A percentile compares a stretch with the other conserved stretches of the same genome.
phyloP scores from a whole-genome alignment of 37 sponge, comb jelly and placozoan genomes.

The Cliona cf. orientalis region DNA sequence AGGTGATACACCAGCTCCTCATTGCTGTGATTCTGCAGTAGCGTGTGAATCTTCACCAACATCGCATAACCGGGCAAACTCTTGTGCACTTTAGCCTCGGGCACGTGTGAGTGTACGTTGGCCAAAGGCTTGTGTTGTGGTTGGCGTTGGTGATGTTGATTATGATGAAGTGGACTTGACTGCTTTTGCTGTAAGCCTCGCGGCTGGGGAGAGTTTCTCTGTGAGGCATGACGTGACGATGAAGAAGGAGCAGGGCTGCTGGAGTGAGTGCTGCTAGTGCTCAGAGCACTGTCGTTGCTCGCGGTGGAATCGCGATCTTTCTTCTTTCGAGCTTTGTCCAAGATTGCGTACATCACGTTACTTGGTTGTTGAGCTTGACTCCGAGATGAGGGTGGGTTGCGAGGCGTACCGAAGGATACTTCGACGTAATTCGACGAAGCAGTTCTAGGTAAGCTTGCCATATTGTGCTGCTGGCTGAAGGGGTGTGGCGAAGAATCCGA shows the following conservation, averaged over 20 bases:
- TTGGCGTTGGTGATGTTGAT: background rate
- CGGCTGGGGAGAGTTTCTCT: too few species aligned
- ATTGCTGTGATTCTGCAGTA: slow-evolving; percentile 29
- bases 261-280: background rate
- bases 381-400: background rate
- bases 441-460: background rate
- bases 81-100: slow-evolving; percentile 18
- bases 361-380: too few species aligned
- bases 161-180: background rate
- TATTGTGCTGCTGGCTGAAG: background rate
- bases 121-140: background rate
- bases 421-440: background rate
- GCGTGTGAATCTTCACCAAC: slow-evolving; percentile 32
- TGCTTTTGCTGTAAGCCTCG: too few species aligned
- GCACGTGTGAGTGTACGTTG: slow-evolving; percentile 10
- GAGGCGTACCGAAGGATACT: background rate
- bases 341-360: background rate
- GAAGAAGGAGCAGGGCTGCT: too few species aligned
- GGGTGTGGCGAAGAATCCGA: slow-evolving; percentile 40
- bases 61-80: slow-evolving; percentile 47
- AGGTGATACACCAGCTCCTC: slow-evolving; percentile 72
- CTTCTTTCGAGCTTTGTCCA: background rate
- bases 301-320: background rate
- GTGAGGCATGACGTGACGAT: too few species aligned
- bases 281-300: slow-evolving; percentile 22